Percentiles rank a stretch among this genome's conserved stretches.
phyloP scores from a whole-genome alignment of 92 coral and sea anemone genomes.

The Epizoanthus stellaris region DNA sequence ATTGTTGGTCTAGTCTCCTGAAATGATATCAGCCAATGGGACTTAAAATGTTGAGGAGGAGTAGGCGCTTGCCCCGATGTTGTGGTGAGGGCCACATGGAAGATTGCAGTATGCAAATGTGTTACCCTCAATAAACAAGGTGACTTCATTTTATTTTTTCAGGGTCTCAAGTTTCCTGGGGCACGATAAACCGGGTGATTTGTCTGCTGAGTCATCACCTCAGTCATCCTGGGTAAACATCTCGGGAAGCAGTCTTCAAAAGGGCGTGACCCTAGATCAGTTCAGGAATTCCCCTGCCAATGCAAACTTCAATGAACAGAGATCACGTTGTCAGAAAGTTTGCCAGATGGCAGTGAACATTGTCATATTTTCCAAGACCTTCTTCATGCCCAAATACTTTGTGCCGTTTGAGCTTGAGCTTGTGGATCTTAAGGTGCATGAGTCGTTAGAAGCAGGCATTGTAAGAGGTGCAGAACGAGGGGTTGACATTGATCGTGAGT shows the following conservation, averaged over 20 bases:
- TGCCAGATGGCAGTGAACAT: slow-evolving; percentile 83
- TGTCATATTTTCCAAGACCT: slow-evolving; percentile 77
- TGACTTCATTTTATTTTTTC: no score
- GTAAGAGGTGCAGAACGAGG: slow-evolving; percentile 62
- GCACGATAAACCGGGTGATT: slow-evolving; percentile 53
- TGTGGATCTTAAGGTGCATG: slow-evolving; percentile 71
- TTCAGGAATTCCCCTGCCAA: slow-evolving; percentile 79
- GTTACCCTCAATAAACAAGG: no score
- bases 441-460: slow-evolving; percentile 72
- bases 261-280: slow-evolving; percentile 76
- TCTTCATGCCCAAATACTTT: slow-evolving; percentile 69
- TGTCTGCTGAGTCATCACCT: slow-evolving; percentile 61
- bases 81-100: no score
- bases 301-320: slow-evolving; percentile 89
- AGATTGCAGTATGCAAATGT: no score
- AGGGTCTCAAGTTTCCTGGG: slow-evolving; percentile 76
- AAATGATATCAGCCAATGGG: no score
- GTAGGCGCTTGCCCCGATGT: no score
- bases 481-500: slow-evolving; percentile 76
- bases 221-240: slow-evolving; percentile 88
- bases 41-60: no score
- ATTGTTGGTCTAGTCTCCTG: no score
- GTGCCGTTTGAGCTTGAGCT: slow-evolving; percentile 65
- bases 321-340: slow-evolving; percentile 80
- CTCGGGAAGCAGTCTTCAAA: slow-evolving; percentile 67